Base-by-base conservation (phyloP, 2,113 vertebrate species). In the Hucho hucho region DNA sequence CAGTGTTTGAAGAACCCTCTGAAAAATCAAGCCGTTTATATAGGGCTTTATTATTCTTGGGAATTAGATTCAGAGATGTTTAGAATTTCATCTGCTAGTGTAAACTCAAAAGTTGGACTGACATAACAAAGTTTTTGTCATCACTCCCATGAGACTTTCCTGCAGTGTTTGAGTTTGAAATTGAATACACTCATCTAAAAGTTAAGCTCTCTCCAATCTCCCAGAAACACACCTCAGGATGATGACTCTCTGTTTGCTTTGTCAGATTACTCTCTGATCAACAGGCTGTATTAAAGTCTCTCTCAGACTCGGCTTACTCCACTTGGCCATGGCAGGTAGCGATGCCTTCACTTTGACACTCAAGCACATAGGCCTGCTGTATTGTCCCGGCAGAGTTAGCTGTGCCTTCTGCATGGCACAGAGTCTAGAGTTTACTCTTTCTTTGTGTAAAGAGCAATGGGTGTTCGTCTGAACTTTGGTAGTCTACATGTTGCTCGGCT, bases 51-150 rank as follows among this genome's bases (percentile, higher is more conserved):
- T 87, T 88, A 85, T 78, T 73, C 78, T 84, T 81, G 64, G 63
- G 71, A 71, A 81, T 88, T 88, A 86, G 74, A 86, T 86, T 84
- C 73, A 20, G 47, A 80, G 76, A 78, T 89, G 79, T 90, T 91
- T 86, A 82, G 74, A 78, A 87, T 78, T 74, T 53, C 66, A 46
- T 68, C 5, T 53, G 75, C 79, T 80, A 80, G 79, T 75, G 78
- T 89, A 80, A 90, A 73, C 78, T 74, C 64, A 32, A 69, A 77
- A 56, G 72, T 77, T 76, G 43, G 78, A 73, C 65, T 49, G 63
- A 25, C 22, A n/a, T n/a, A 67, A 75, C 75, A 72, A 80, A 24
- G 65, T 71, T 83, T 86, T 79, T 77, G 81, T 77, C 80, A 83
- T 47, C 76, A 81, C 77, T 75, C 76, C 26, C 14, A 20, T 46